A percentile compares a stretch with the other conserved stretches of the same genome.
Conservation (phyloP, 2,888 invertebrate genomes). For the Pseudoips prasinana region DNA sequence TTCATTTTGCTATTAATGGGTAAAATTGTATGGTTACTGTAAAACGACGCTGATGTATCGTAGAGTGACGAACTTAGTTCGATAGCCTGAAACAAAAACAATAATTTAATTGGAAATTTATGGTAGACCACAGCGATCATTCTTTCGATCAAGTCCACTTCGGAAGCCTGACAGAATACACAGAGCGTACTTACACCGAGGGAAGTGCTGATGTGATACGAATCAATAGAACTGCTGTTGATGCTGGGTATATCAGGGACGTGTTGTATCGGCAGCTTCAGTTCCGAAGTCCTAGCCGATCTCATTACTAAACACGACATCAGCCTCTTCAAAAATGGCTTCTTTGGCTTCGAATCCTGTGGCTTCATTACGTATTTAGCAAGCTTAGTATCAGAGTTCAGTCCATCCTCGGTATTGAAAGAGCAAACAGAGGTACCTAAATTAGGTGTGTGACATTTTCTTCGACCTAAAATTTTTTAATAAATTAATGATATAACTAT, state of each 20-base stretch:
- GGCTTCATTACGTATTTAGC: constrained; percentile 24
- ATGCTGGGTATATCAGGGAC: constrained; percentile 24
- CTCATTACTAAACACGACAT: constrained; percentile 66
- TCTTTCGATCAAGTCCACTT: too few species aligned
- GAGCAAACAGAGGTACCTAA: constrained; percentile 61
- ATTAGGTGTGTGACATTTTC: constrained; percentile 57
- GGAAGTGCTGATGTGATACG: constrained; percentile 64
- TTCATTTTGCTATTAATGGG: constrained; percentile 54
- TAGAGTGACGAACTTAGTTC: constrained; percentile 66
- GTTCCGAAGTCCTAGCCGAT: constrained; percentile 39
- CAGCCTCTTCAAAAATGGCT: constrained; percentile 57
- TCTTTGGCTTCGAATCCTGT: constrained; percentile 42
- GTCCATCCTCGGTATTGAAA: constrained; percentile 40
- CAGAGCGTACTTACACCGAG: constrained; percentile 58
- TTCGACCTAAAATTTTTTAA: constrained; percentile 51
- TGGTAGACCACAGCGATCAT: too few species aligned
- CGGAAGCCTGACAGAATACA: too few species aligned
- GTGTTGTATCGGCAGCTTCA: constrained; percentile 27
- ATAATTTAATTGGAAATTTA: too few species aligned
- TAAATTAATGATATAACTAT: too few species aligned
- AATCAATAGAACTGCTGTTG: constrained; percentile 53
- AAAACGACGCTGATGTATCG: constrained; percentile 69
- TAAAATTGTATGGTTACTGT: constrained; percentile 58
- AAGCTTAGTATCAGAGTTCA: constrained; percentile 26
- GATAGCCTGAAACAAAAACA: constrained; percentile 49